A percentile compares a stretch with the other conserved stretches of the same genome.
Conservation (phyloP, 2,113 vertebrate species). For the Orycteropus afer region DNA sequence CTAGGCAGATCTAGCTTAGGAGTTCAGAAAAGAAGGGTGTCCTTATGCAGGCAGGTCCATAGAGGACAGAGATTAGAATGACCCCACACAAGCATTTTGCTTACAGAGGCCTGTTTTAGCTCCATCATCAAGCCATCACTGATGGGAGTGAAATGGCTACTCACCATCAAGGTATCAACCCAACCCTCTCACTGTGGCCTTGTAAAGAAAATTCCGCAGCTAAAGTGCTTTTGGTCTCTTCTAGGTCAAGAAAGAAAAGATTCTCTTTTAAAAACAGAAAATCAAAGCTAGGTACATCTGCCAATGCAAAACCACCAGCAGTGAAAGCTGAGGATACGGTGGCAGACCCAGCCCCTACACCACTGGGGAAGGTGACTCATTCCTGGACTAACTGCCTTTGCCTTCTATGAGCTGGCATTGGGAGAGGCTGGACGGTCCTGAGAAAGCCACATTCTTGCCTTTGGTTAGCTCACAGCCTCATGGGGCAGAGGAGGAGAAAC, state of each 20-base stretch:
- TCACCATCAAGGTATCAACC: neutral
- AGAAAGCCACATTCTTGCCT: neutral
- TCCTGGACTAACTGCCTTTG: neutral
- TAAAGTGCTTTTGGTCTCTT: neutral
- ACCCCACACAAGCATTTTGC: neutral
- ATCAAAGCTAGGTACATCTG: neutral
- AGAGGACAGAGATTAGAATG: neutral
- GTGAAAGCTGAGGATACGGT: neutral
- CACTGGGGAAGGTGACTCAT: rapidly evolving
- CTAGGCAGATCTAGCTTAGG: neutral
- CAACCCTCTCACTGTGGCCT: rapidly evolving
- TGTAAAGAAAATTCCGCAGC: neutral
- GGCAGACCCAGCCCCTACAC: no score
- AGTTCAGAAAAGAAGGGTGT: neutral
- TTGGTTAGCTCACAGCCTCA: neutral
- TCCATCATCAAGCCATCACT: rapidly evolving
- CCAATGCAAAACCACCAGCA: neutral
- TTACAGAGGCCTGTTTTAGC: neutral
- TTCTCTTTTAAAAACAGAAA: neutral
- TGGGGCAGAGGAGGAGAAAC: neutral
- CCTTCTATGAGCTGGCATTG: neutral
- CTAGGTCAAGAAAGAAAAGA: neutral
- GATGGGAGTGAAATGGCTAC: no score
- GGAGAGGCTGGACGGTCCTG: neutral
- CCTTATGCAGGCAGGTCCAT: neutral